Conservation (phyloP, 2,888 invertebrate genomes). For the Phania funesta region DNA sequence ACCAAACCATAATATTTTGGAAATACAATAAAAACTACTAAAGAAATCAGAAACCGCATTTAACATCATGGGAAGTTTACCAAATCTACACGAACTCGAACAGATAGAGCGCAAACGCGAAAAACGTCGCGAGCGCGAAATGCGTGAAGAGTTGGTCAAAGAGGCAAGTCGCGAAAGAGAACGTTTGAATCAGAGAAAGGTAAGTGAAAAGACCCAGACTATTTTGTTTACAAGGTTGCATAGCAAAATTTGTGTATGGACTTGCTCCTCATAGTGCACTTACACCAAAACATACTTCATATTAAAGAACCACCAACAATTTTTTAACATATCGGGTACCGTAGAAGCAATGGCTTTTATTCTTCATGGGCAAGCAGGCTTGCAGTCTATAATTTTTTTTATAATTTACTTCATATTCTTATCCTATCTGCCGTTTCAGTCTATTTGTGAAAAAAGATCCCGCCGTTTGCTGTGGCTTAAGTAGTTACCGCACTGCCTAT, state of each 20-base stretch:
- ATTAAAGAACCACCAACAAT: too few species aligned
- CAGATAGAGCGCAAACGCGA: slow-evolving; percentile 78
- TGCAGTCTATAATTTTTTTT: too few species aligned
- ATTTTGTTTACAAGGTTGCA: slow-evolving; percentile 17
- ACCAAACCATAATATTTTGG: not conserved
- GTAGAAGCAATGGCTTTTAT: too few species aligned
- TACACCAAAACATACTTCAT: too few species aligned
- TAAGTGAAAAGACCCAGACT: slow-evolving; percentile 64
- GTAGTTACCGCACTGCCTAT: too few species aligned
- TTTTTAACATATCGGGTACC: too few species aligned
- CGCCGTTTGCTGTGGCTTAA: too few species aligned
- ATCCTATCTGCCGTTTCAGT: too few species aligned
- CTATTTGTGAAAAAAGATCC: too few species aligned
- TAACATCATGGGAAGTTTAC: slow-evolving; percentile 84
- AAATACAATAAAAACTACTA: not conserved
- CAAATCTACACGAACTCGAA: slow-evolving; percentile 84
- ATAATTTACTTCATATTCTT: too few species aligned
- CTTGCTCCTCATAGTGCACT: too few species aligned
- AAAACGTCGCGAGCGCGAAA: slow-evolving; percentile 75
- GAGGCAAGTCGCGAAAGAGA: slow-evolving; percentile 78
- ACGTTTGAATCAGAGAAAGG: slow-evolving; percentile 77
- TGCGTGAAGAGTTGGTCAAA: slow-evolving; percentile 74
- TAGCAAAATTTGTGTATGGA: not conserved
- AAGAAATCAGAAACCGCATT: slow-evolving; percentile 12
- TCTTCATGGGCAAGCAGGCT: too few species aligned